These are phyloP conservation scores for Syrmaticus mikado DNA, from an alignment of 2,113 vertebrate genomes.

Conservation along the genomic window DNA sequence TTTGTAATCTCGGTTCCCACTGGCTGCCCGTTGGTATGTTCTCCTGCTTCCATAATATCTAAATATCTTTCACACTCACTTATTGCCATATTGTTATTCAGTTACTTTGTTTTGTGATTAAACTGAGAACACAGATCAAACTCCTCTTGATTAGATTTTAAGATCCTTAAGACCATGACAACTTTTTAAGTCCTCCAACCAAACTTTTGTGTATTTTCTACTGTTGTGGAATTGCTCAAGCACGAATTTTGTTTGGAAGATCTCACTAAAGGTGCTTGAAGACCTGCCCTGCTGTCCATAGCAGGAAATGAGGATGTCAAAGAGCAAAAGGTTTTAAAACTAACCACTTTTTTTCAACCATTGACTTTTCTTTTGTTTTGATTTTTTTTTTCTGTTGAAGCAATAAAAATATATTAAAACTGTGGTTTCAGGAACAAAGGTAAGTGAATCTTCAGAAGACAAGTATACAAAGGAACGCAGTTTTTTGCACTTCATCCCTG, in stretches of 20 bases:
- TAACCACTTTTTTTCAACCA: not conserved
- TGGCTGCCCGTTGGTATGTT: not conserved
- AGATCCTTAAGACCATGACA: not conserved
- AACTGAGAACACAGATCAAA: not conserved
- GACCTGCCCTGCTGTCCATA: not conserved
- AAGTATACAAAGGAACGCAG: not conserved
- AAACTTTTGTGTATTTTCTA: slow-evolving; percentile 4
- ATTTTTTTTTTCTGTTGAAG: not conserved
- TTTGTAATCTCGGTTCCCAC: not conserved
- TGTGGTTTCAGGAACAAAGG: not conserved
- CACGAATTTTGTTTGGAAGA: not conserved
- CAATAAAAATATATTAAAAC: not conserved
- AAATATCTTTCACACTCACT: not conserved
- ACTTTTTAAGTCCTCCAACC: not conserved
- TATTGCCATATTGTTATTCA: slow-evolving; percentile 6
- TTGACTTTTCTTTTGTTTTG: not conserved
- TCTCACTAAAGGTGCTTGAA: not conserved
- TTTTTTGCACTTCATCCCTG: not conserved
- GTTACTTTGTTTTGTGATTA: not conserved
- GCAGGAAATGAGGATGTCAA: not conserved
- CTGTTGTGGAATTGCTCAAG: not conserved
- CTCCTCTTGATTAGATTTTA: not conserved
- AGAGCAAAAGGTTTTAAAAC: not conserved
- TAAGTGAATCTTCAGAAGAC: not conserved
- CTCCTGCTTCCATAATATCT: not conserved